Base-by-base conservation (phyloP, 2,888 invertebrate species). In the Ecdyonurus torrentis region DNA sequence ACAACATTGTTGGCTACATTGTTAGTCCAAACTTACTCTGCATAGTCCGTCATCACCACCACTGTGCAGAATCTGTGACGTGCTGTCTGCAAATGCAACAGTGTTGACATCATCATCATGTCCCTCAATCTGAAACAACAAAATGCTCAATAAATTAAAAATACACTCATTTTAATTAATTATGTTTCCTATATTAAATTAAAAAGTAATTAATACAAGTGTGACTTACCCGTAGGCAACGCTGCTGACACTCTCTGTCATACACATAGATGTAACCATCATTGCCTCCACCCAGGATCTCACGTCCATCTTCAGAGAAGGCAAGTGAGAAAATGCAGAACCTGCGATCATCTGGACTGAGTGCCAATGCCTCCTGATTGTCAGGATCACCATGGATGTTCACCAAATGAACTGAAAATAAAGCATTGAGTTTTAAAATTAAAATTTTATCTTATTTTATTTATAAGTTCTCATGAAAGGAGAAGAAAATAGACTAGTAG, bases 21-120 rank as follows among this genome's bases (percentile, higher is more conserved):
- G 37, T n/a, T n/a, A n/a, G n/a, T n/a, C n/a, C n/a, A n/a, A n/a
- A 15, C 68, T 68, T 70, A 89, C 86, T 77, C 89, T 90, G 66
- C 87, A 81, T 22, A 90, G 74, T 5, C 90, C 89, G 72, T 86
- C 84, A 70, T 87, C 87, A 23, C 85, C 83, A 53, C 84, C 87
- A 70, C 86, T 89, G 71, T 86, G 87, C 66, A 92, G 79, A 65
- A 92, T 84, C 71, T 91, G 84, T 5, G 89, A 87, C 37, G 84
- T 81, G 63, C 81, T 79, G 72, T 90, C 89, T 2, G 89, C 85
- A 74, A 86, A 92, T 18, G 84, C 82, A 22, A 92, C 87, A 19
- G 86, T 81, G 74, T 92, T 92, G 5, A 91, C 85, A 73, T 92
- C 91, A 69, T 84, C 84, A 63, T 83, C 82, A 72, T 89, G 87